Evolutionary conservation across 2,797 vertebrate genomes (phyloP).

Genomic region (Tympanoctomys barrerae): DNA sequence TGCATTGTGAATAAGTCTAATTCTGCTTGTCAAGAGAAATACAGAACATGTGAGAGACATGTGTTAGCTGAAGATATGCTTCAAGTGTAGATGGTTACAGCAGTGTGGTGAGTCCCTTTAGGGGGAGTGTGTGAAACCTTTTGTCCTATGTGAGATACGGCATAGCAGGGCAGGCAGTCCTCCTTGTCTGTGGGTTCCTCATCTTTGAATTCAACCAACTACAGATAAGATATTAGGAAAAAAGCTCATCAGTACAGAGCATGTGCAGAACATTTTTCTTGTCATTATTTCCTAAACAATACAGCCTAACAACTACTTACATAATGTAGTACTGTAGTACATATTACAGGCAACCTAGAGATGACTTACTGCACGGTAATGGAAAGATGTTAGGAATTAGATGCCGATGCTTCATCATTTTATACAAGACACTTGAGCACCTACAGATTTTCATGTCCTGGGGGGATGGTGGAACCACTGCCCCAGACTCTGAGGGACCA

Average conservation of each 20-base stretch:
- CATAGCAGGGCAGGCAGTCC: background rate
- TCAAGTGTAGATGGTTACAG: slow-evolving; percentile 10
- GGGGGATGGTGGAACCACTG: too few species aligned
- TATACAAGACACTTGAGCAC: background rate
- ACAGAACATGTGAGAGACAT: background rate
- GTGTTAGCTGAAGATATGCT: background rate
- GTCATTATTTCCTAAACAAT: background rate
- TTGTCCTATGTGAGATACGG: background rate
- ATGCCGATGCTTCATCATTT: background rate
- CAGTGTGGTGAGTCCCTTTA: slow-evolving; percentile 40
- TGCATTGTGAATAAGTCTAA: background rate
- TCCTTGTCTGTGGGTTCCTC: background rate
- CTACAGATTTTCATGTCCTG: background rate
- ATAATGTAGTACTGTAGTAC: background rate
- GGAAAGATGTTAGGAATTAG: background rate
- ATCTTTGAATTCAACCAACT: background rate
- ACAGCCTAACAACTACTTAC: background rate
- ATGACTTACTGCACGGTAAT: background rate
- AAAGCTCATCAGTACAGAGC: background rate
- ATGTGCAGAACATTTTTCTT: background rate
- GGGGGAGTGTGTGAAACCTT: background rate
- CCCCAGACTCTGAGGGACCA: background rate
- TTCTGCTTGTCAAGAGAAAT: slow-evolving; percentile 11
- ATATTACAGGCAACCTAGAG: background rate
- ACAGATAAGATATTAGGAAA: background rate